Percentiles rank a stretch among this genome's conserved stretches.
phyloP scores from a whole-genome alignment of 1,140 invertebrate species.

The Mycetomoellerius zeteki region DNA sequence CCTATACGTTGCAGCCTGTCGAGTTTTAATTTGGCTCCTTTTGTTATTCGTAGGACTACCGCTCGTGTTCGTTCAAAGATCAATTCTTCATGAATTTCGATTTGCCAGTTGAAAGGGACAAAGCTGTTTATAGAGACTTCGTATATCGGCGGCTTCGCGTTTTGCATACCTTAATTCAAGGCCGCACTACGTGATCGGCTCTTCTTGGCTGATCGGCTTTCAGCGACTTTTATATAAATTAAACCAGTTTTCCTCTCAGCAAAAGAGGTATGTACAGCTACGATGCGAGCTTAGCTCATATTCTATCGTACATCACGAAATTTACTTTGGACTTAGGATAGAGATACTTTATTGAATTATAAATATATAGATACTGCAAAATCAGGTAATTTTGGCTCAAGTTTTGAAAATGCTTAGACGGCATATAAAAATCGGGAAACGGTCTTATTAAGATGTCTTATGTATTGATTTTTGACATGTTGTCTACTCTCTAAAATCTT shows the following conservation, averaged over 20 bases:
- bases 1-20: not conserved
- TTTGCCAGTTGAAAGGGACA: not conserved
- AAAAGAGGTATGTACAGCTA: not conserved
- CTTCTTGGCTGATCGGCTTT: constrained; percentile 27
- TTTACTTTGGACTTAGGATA: not conserved
- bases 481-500: too few species aligned
- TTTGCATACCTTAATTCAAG: constrained; percentile 60
- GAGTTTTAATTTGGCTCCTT: not conserved
- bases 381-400: too few species aligned
- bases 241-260: constrained; percentile 37
- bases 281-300: constrained; percentile 22
- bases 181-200: constrained; percentile 44
- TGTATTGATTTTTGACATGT: too few species aligned
- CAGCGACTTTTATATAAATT: constrained; percentile 55
- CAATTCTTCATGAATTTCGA: constrained; percentile 29
- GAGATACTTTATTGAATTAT: not conserved
- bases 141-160: not conserved
- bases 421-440: too few species aligned
- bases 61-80: not conserved
- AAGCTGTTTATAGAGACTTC: not conserved
- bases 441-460: too few species aligned
- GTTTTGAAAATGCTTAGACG: too few species aligned
- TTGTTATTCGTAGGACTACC: constrained; percentile 8
- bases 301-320: not conserved
- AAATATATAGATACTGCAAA: not conserved